Conservation (phyloP, 1,140 invertebrate genomes). For the Drosophila takahashii region DNA sequence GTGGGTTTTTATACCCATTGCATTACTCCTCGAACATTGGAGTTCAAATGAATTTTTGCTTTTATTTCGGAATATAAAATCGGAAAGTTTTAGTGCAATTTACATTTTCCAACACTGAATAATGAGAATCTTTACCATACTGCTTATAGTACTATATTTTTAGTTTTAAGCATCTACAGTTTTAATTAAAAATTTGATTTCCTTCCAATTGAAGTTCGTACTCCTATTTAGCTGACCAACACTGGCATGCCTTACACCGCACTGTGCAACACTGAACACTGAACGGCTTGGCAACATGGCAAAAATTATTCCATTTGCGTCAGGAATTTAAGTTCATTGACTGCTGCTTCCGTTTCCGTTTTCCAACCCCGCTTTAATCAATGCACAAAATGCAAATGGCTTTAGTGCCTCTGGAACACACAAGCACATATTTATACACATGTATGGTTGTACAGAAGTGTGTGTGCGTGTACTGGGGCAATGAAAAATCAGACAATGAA, state of each 20-base stretch:
- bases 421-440: constrained; percentile 1
- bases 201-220: not conserved
- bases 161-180: too few relatives aligned
- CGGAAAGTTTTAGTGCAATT: too few relatives aligned
- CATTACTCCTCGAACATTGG: too few relatives aligned
- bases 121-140: too few relatives aligned
- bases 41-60: too few relatives aligned
- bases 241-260: not conserved
- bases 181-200: too few relatives aligned
- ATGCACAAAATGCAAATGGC: constrained; percentile 67
- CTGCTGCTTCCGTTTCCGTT: constrained; percentile 13
- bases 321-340: constrained; percentile 25
- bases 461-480: constrained; percentile 11
- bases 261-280: not conserved
- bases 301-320: constrained; percentile 5
- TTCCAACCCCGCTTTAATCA: constrained; percentile 45
- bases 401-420: constrained; percentile 39
- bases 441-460: too few relatives aligned
- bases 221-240: not conserved
- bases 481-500: constrained; percentile 56
- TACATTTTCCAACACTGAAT: too few relatives aligned
- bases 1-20: too few relatives aligned
- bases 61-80: too few relatives aligned
- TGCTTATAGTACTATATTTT: too few relatives aligned
- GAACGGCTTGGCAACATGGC: not conserved